phyloP scores from a whole-genome alignment of 1,140 invertebrate species.

The Pseudoatta argentina region DNA sequence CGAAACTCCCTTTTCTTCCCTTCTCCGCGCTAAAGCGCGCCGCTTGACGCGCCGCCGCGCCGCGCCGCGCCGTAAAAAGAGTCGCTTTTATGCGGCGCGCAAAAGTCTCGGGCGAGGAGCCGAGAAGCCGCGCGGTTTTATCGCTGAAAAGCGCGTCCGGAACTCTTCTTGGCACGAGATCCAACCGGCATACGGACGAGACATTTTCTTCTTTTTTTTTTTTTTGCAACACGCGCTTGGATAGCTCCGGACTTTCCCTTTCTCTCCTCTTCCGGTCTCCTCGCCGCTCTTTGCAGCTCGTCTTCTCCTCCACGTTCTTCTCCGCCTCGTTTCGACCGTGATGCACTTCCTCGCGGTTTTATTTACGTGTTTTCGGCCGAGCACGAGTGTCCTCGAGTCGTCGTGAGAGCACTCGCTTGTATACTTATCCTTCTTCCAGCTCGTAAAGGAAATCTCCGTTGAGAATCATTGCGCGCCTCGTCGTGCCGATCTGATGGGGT shows the following conservation, averaged over 20 bases:
- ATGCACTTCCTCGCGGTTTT: conserved; percentile 47
- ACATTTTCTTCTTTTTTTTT: conserved; percentile 47
- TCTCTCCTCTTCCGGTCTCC: conserved; percentile 11
- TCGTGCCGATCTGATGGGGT: conserved; percentile 35
- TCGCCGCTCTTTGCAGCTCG: not conserved
- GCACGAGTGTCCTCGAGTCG: conserved; percentile 50
- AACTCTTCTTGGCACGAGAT: conserved; percentile 44
- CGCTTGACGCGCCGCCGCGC: conserved; percentile 17
- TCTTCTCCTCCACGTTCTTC: not conserved
- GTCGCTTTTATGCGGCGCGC: conserved; percentile 32
- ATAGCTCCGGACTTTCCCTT: conserved; percentile 51
- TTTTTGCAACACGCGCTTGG: conserved; percentile 31
- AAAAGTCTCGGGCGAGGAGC: conserved; percentile 30
- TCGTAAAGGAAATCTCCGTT: conserved; percentile 29
- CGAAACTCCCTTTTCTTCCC: not conserved
- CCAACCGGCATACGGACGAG: not conserved
- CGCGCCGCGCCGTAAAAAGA: conserved; percentile 24
- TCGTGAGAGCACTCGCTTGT: conserved; percentile 32
- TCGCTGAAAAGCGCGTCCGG: conserved; percentile 49
- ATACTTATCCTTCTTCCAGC: conserved; percentile 17
- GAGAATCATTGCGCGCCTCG: conserved; percentile 50
- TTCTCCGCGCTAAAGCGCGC: conserved; percentile 13
- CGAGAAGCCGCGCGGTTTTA: conserved; percentile 24
- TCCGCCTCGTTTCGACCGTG: not conserved
- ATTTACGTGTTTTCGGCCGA: conserved; percentile 60